Evolutionary conservation across 2,888 invertebrate genomes (phyloP), one percentile per base, ranked within the genome.

Genomic region (Plebejus anna): DNA sequence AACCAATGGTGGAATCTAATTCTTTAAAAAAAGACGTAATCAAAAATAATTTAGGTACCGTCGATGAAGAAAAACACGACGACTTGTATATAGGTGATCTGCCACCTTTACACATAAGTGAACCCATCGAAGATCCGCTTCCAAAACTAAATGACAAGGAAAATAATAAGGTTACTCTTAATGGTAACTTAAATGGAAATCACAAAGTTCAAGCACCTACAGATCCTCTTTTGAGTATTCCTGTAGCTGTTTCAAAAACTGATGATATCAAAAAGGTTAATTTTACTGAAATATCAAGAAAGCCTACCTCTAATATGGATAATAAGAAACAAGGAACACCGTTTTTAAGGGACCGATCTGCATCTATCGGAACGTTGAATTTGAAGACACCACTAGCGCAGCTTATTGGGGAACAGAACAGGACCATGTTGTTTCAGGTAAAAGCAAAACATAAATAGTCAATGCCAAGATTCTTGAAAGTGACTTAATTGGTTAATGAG

Each of bases 351-450:
- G 95, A 95, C 80, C 90, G 95, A 3, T 95, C 95, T 0, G 95
- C 95, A 0, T 95, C 95, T 0, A 95, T 95, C 75, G 95, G 95
- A 0, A 94, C 95, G 75, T 91, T 95, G 75, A 90, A 84, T 78
- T 81, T 86, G 57, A 93, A 95, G 86, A 86, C 95, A 73, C 85
- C 95, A 71, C 84, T 94, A 7, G 81, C 94, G 0, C 94, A 94
- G 75, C 80, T 94, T 59, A 90, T 94, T 79, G 93, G 93, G 0
- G 97, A 97, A 80, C 97, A 97, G 83, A 98, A 98, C 89, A 95
- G 98, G 72, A 98, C 98, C 0, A 99, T 99, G 98, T 95, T 99
- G 61, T 96, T 99, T 85, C 96, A 96, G 89, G 96, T 97, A 83
- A n/a, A n/a, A n/a, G n/a, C n/a, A 6, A n/a, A n/a, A 22, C 55